phyloP scores from a whole-genome alignment of 2,113 vertebrate genomes.

The Rattus rattus region DNA sequence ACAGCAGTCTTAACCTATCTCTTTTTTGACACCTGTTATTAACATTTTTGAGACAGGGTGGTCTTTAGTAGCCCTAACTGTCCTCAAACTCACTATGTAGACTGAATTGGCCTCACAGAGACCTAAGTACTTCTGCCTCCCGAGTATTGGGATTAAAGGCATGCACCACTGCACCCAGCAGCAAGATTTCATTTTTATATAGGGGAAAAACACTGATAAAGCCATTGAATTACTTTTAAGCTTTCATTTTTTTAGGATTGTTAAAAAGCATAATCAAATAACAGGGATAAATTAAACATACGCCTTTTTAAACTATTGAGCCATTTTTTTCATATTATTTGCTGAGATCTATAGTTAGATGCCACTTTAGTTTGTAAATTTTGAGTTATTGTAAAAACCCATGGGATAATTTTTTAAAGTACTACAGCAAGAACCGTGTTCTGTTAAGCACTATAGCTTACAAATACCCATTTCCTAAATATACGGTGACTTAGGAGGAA shows the following conservation, averaged over 20 bases:
- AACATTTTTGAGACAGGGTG: not conserved
- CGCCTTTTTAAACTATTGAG: not conserved
- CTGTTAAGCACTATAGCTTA: not conserved
- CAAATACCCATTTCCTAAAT: not conserved
- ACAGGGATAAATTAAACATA: not conserved
- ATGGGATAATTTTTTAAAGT: not conserved
- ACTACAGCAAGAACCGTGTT: not conserved
- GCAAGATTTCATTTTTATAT: not conserved
- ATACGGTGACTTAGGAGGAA: not conserved
- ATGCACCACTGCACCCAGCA: too few species aligned
- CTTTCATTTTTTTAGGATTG: not conserved
- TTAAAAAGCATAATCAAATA: not conserved
- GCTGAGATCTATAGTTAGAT: not conserved
- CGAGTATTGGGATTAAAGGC: not conserved
- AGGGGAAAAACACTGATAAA: not conserved
- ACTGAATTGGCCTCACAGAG: not conserved
- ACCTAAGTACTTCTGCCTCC: not conserved
- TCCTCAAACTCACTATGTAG: not conserved
- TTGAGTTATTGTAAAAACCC: not conserved
- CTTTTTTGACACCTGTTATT: not conserved
- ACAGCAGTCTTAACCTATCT: not conserved
- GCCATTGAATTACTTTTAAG: not conserved
- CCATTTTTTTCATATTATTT: not conserved
- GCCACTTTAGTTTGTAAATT: constrained; percentile 20
- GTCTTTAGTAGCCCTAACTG: not conserved